Evolutionary conservation across 2,888 invertebrate genomes (phyloP), one percentile per base, ranked within the genome.

Genomic region (Zeuzera pyrina): DNA sequence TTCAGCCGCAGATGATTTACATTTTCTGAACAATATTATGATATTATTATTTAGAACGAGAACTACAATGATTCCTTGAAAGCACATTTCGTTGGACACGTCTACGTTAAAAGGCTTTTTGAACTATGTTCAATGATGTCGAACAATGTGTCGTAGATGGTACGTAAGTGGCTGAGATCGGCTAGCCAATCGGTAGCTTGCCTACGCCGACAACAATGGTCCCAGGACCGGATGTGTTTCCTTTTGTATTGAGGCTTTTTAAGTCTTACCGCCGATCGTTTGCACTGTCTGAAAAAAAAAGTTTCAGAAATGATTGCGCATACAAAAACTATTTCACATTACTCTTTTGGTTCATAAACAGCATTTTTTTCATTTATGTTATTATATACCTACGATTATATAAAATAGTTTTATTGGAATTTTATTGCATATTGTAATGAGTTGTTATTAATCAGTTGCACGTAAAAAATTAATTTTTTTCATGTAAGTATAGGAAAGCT

Each of bases 221-320:
- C 36, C 33, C 45, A 49, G 49, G 53, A 47, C 59, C 70, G 70
- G 65, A 69, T 69, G 55, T 63, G 54, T 52, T 62, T 55, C 52
- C 52, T 55, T 69, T 68, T 70, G 61, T 65, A 56, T 42, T 32
- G 52, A 45, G 40, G 64, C 66, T 72, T 71, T n/a, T 72, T 66
- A 67, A 65, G 57, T 59, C 52, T 48, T 45, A 43, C 45, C 43
- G 46, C 52, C 57, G 59, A 67, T 58, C 57, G 49, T 44, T 39
- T 42, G 43, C 36, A 50, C 49, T 38, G 57, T 46, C 47, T 43
- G 52, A 33, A 57, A 56, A 60, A 62, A 45, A 55, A 25, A 8
- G 2, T n/a, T n/a, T n/a, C n/a, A n/a, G n/a, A n/a, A n/a, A n/a
- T 3, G 10, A 3, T 4, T 7, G 19, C 5, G 19, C 19, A 8